phyloP scores from a whole-genome alignment of 2,888 invertebrate species.

The Lepidocyrtoides sp. region DNA sequence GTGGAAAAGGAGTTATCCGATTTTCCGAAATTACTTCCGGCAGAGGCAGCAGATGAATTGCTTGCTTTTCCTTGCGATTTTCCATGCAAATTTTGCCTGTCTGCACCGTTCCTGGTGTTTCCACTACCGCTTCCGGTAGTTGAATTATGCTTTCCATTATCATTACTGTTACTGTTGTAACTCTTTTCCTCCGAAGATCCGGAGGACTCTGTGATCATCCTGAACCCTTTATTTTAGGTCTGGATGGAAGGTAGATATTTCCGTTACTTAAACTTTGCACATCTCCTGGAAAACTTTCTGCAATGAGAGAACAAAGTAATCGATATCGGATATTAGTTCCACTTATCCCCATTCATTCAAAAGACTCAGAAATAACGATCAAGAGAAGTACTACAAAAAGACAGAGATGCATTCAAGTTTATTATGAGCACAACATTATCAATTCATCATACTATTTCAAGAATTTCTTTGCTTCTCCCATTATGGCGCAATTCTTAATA shows the following conservation, averaged over 20 bases:
- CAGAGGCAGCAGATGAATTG: constrained; percentile 66
- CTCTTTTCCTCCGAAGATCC: constrained; percentile 79
- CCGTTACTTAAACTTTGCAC: background rate
- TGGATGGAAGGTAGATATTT: constrained; percentile 11
- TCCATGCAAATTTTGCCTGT: constrained; percentile 78
- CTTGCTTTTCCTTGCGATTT: constrained; percentile 77
- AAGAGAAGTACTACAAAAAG: too few relatives aligned
- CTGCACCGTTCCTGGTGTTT: constrained; percentile 71
- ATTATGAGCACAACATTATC: too few relatives aligned
- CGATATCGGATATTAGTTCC: too few relatives aligned
- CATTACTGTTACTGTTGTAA: constrained; percentile 74
- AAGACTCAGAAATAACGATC: too few relatives aligned
- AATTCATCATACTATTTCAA: too few relatives aligned
- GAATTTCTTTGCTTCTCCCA: too few relatives aligned
- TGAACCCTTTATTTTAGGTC: constrained; percentile 60
- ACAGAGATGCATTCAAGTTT: too few relatives aligned
- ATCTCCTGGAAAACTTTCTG: background rate
- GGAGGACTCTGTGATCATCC: constrained; percentile 79
- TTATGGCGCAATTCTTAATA: too few relatives aligned
- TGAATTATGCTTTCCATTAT: constrained; percentile 78
- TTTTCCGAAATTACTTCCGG: constrained; percentile 79
- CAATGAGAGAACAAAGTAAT: constrained; percentile 1
- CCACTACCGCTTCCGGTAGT: constrained; percentile 76
- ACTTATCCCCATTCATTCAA: too few relatives aligned
- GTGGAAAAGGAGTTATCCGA: constrained; percentile 71